Evolutionary conservation across 1,140 invertebrate genomes (phyloP), one percentile per base, ranked within the genome.

Genomic region (Bombyx mori): DNA sequence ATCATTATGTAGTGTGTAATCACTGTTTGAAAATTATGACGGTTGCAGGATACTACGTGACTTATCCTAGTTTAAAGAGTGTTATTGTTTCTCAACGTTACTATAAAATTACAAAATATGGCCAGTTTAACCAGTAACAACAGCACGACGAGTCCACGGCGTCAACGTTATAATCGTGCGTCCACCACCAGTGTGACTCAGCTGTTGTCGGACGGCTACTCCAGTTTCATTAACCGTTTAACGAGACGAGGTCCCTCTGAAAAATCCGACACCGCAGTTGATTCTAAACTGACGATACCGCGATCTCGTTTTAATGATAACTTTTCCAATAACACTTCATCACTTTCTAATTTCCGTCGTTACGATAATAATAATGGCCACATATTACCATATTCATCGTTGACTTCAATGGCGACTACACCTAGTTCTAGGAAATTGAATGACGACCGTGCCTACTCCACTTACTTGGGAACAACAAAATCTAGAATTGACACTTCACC

Each of bases 161-260:
- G 90, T 56, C 89, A 89, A 68, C 89, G 93, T 44, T 95, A 95
- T 81, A 88, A 91, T 46, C 91, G 94, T 18, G 92, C 93, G 18
- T 94, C 93, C 42, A 94, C 93, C 10, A 89, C 92, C 8, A 96
- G 94, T 85, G 94, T 96, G 56, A 94, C 94, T 50, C 95, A 96
- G 80, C 86, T 96, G 62, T 86, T 96, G 58, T 93, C 91, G 53
- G 94, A 96, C 71, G 95, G 94, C 59, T 96, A 94, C 83, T 93
- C 94, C 62, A 96, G 91, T 82, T 89, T 96, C 42, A 89, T 96
- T 56, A 94, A 95, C 68, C 89, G 94, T 51, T 85, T 96, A 63
- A 93, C 93, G 0, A 92, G 92, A 44, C 90, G 94, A 43, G 93
- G 93, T 43, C 93, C 93, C 8, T 95, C 91, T 45, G 89, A 91